These are phyloP conservation scores for Eucidaris tribuloides DNA, from an alignment of 35 echinoderm and acorn worm genomes.

Conservation along the genomic window DNA sequence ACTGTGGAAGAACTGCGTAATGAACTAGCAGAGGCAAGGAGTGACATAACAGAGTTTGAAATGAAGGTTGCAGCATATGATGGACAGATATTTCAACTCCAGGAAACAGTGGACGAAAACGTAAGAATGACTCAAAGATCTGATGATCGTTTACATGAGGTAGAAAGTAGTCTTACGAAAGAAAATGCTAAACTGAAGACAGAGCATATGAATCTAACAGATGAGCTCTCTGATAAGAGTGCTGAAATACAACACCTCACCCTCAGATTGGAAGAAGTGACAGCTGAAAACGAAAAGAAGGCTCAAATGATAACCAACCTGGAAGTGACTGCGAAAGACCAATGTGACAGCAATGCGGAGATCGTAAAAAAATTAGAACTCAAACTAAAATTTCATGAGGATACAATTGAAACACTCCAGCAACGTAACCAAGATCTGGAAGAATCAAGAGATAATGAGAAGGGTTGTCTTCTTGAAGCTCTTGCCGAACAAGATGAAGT, in stretches of 20 bases:
- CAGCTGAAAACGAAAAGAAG: not conserved
- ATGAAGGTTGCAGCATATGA: not conserved
- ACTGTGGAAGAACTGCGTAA: not conserved
- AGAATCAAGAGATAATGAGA: conserved; percentile 42
- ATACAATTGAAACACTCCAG: conserved; percentile 20
- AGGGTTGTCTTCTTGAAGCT: conserved; percentile 45
- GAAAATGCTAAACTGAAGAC: not conserved
- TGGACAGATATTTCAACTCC: not conserved
- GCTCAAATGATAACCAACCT: conserved; percentile 1
- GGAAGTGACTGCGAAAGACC: not conserved
- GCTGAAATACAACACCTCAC: not conserved
- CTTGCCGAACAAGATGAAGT: conserved; percentile 64
- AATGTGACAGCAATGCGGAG: conserved; percentile 30
- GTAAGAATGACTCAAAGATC: not conserved
- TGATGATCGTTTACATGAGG: not conserved
- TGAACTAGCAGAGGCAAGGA: not conserved
- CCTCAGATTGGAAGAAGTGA: conserved; percentile 5
- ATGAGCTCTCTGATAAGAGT: not conserved
- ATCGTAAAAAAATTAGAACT: conserved; percentile 8
- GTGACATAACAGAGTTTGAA: not conserved
- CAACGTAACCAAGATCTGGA: conserved; percentile 42
- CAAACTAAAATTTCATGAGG: conserved; percentile 20
- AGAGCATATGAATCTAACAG: not conserved
- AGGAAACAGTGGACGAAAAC: not conserved
- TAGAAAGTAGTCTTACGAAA: not conserved